Percentiles rank a stretch among this genome's conserved stretches.
These are phyloP conservation scores for Clarias batrachus DNA, from an alignment of 2,113 vertebrate species.

Conservation along the genomic window DNA sequence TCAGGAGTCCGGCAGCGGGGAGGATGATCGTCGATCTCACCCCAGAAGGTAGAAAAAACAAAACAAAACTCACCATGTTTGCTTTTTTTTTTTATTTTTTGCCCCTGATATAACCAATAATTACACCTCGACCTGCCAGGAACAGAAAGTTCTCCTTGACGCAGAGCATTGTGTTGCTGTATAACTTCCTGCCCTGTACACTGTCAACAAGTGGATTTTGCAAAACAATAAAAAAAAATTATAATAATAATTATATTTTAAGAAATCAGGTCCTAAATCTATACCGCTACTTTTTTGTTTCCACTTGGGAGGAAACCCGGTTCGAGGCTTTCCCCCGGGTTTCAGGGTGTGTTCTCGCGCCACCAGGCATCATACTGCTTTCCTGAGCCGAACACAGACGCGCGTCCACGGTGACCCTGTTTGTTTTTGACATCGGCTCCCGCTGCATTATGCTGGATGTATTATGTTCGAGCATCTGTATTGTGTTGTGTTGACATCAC, in stretches of 20 bases:
- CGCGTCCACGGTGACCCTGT: background rate
- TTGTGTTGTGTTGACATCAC: constrained; percentile 33
- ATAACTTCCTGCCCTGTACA: background rate
- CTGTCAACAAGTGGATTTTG: background rate
- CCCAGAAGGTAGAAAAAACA: constrained; percentile 83
- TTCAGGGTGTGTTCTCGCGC: background rate
- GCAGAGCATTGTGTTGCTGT: background rate
- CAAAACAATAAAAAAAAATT: background rate
- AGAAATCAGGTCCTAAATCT: background rate
- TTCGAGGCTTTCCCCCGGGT: background rate
- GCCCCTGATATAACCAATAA: background rate
- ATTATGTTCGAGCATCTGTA: constrained; percentile 16
- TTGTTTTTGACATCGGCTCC: background rate
- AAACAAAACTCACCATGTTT: background rate
- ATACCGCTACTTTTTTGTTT: background rate
- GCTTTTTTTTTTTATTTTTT: background rate
- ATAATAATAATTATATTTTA: background rate
- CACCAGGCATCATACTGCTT: background rate
- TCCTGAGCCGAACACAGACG: background rate
- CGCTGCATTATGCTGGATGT: background rate
- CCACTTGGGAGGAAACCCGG: background rate
- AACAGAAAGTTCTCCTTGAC: background rate
- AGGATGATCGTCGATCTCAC: constrained; percentile 93
- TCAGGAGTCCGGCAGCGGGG: constrained; percentile 95
- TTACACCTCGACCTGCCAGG: background rate